Base-by-base conservation (phyloP, 2,888 invertebrate species). In the Nomada lathburiana region DNA sequence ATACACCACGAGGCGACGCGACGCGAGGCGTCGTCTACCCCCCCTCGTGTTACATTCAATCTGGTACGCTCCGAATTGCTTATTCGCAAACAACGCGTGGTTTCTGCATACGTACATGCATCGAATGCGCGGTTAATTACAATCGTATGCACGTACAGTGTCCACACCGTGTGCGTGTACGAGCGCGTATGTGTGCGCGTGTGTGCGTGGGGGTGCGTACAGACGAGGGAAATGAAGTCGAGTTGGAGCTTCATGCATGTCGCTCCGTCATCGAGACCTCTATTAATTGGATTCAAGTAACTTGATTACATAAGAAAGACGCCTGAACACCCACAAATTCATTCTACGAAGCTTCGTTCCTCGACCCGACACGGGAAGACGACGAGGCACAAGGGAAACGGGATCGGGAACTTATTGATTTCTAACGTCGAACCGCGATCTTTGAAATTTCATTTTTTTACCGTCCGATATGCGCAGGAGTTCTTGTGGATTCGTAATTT, bases 201-300 rank as follows among this genome's bases (percentile, higher is more conserved):
- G 47, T 13, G 16, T 18, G 18, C 3, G 9, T 18, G 60, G 26
- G 29, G 18, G 1, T 3, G 47, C 73, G 71, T 75, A 72, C 64
- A 11, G 16, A 44, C 67, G 64, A 70, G 53, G 55, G 65, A 73
- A 72, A 73, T 59, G 82, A 84, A 67, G 74, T 75, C 74, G 78
- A 64, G 69, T 42, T 60, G 72, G 42, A 59, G 69, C 53, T 57
- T 62, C 60, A 42, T 23, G 57, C 55, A 47, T 65, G 76, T 80
- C 80, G 74, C 55, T 71, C 64, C 63, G 71, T 77, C 82, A 90
- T 90, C 89, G 85, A 85, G 80, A 86, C 77, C 77, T 71, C 79
- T 80, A 89, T 89, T 89, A 91, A 91, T 89, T 84, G 88, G 89
- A 90, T 91, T 79, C 80, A 70, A 67, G 76, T 91, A 88, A 91